Conservation (phyloP, 2,888 invertebrate genomes). For the Dilophus febrilis region DNA sequence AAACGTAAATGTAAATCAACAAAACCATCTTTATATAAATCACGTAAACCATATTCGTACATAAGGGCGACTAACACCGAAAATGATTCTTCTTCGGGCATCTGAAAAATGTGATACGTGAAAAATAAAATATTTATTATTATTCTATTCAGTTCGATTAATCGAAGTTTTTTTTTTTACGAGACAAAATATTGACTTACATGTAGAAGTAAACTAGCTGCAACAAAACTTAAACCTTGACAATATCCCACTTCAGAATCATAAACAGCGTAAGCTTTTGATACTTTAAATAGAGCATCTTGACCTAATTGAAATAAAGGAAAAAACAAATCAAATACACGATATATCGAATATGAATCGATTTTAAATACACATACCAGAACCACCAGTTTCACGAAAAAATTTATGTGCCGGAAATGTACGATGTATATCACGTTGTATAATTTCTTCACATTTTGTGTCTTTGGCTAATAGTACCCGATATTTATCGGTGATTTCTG, state of each 20-base stretch:
- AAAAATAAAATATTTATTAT: background rate
- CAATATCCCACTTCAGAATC: constrained; percentile 98
- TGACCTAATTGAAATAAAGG: constrained; percentile 48
- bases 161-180: background rate
- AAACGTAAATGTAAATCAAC: constrained; percentile 88
- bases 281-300: constrained; percentile 87
- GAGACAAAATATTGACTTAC: constrained; percentile 38
- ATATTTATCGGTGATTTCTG: constrained; percentile 81
- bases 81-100: constrained; percentile 99
- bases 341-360: background rate
- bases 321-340: too few species aligned
- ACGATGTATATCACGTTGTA: constrained; percentile 89
- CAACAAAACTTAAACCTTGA: constrained; percentile 95
- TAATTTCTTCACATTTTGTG: constrained; percentile 86
- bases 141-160: background rate
- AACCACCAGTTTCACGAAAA: constrained; percentile 87
- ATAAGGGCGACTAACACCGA: constrained; percentile 90
- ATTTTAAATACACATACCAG: constrained; percentile 12
- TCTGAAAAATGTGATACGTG: constrained; percentile 39
- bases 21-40: constrained; percentile 93
- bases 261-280: constrained; percentile 93
- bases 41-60: constrained; percentile 88
- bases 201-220: constrained; percentile 87
- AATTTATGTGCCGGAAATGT: constrained; percentile 98
- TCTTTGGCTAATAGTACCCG: constrained; percentile 84